A percentile compares a stretch with the other conserved stretches of the same genome.
Evolutionary conservation across 2,113 vertebrate genomes (phyloP).

Genomic region (Caranx ignobilis): DNA sequence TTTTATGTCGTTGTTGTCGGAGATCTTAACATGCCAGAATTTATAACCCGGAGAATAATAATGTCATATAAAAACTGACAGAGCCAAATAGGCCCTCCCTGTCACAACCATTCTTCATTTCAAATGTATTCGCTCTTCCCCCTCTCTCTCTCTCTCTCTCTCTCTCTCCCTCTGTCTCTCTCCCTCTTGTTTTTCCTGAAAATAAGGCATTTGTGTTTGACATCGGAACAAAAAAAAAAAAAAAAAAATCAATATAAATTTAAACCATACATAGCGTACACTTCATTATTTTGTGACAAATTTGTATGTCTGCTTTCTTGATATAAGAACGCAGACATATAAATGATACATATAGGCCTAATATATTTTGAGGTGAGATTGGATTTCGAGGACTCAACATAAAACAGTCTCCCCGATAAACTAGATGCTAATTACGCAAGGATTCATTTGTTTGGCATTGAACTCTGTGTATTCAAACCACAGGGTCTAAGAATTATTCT

Average conservation of each 20-base stretch:
- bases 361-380: not conserved
- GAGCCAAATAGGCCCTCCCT: conserved; percentile 63
- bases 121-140: conserved; percentile 60
- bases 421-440: not conserved
- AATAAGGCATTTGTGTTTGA: conserved; percentile 81
- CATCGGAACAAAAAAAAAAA: conserved; percentile 54
- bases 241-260: conserved; percentile 80
- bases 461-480: not conserved
- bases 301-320: conserved; percentile 48
- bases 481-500: not conserved
- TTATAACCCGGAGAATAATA: conserved; percentile 87
- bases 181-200: conserved; percentile 61
- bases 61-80: conserved; percentile 88
- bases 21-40: conserved; percentile 88
- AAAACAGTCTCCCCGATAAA: conserved; percentile 2
- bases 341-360: conserved; percentile 14
- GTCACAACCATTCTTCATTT: conserved; percentile 72
- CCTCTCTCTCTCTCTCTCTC: not conserved
- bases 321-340: conserved; percentile 37
- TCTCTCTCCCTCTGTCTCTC: no score
- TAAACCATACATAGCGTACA: conserved; percentile 58
- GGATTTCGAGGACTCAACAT: not conserved
- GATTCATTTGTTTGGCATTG: conserved; percentile 1
- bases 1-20: conserved; percentile 86
- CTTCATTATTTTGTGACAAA: conserved; percentile 74